Base-by-base conservation (phyloP, 2,888 invertebrate species). In the Chorisops tibialis region DNA sequence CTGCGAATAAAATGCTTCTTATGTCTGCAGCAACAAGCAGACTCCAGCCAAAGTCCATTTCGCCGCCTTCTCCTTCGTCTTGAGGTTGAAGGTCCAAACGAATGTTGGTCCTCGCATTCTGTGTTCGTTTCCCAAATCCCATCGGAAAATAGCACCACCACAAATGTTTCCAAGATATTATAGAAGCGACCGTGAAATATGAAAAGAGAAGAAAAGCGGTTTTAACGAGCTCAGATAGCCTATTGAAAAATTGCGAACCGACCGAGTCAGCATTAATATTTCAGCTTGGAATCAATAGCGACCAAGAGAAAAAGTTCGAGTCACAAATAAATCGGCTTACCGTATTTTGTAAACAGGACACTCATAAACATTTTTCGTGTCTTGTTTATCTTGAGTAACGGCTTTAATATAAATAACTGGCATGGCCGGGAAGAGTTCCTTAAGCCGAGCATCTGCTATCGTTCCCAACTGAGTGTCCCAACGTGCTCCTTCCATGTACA, bases 301-400 rank as follows among this genome's bases (percentile, higher is more conserved):
- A 41, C n/a, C 6, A 14, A 2, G 41, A 12, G 5, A 41, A 41
- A 41, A 41, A 41, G 16, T n/a, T n/a, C n/a, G n/a, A n/a, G 16
- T 11, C 12, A 16, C 19, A 21, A 52, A 60, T n/a, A 52, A n/a
- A 47, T 16, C 62, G 35, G 65, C 70, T 68, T 69, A 74, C 74
- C 88, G 83, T 11, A 94, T 96, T 80, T 95, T 95, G 77, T 96
- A 96, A 5, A 96, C 90, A 7, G 96, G 95, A 75, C 95, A 96
- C 73, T 93, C 93, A 78, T 95, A 96, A 67, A 92, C 84, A 74
- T 90, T 93, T 68, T 91, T 84, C 14, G 85, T 79, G 70, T 96
- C 96, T 75, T 91, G 91, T 74, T 96, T 92, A 77, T 96, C 96
- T 74, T 89, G 88, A 0, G 89, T 89, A 54, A 91, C 87, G 1